phyloP scores from a whole-genome alignment of 1,140 invertebrate genomes.

The Apis cerana region DNA sequence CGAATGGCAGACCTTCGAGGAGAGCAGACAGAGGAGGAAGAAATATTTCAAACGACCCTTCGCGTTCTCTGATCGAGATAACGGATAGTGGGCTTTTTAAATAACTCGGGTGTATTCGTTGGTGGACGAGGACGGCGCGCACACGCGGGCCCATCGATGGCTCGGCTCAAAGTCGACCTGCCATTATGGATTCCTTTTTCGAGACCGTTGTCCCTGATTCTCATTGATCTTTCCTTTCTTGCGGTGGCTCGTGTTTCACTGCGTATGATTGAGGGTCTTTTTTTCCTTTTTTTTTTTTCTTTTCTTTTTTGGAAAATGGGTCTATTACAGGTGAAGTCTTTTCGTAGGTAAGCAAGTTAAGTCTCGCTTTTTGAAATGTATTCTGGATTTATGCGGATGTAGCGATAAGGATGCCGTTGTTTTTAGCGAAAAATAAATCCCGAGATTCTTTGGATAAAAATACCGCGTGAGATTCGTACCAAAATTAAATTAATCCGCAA shows the following conservation, averaged over 20 bases:
- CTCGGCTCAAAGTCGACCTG: constrained; percentile 36
- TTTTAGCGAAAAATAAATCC: too few species aligned
- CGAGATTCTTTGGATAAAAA: too few species aligned
- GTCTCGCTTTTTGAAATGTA: too few species aligned
- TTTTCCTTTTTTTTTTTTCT: too few species aligned
- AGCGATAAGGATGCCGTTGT: too few species aligned
- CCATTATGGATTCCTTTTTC: constrained; percentile 47
- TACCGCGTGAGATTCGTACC: too few species aligned
- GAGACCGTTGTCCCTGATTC: constrained; percentile 15
- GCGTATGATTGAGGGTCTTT: background rate
- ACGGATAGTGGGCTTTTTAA: constrained; percentile 68
- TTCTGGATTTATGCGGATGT: too few species aligned
- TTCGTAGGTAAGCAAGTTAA: too few species aligned
- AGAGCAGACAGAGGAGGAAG: constrained; percentile 56
- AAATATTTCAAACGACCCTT: constrained; percentile 68
- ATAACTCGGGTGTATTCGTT: constrained; percentile 61
- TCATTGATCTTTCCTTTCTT: background rate
- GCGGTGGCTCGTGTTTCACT: background rate
- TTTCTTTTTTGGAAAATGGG: too few species aligned
- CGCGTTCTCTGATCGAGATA: constrained; percentile 67
- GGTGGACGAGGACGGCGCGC: constrained; percentile 35
- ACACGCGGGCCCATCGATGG: constrained; percentile 20
- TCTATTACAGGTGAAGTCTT: too few species aligned
- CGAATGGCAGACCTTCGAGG: constrained; percentile 52
- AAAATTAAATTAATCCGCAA: too few species aligned